Conservation (phyloP, 2,888 invertebrate genomes). For the Drosophila hawaiiensis region DNA sequence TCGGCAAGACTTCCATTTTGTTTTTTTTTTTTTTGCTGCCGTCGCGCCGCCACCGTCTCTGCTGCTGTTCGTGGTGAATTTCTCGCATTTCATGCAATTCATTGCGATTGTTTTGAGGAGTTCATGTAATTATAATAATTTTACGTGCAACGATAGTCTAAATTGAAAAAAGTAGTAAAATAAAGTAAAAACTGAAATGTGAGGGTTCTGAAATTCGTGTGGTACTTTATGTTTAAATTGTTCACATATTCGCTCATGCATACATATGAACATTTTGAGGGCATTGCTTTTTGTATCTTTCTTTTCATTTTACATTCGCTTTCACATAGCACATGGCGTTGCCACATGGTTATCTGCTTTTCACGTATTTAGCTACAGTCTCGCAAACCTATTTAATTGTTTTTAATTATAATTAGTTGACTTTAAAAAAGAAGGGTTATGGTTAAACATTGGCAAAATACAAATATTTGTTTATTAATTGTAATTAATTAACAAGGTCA, state of each 20-base stretch:
- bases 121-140: conserved; percentile 25
- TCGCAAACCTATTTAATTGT: conserved; percentile 21
- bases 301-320: conserved; percentile 71
- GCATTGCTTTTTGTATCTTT: conserved; percentile 73
- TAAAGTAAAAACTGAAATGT: conserved; percentile 1
- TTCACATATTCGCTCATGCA: conserved; percentile 21
- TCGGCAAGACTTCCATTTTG: conserved; percentile 82
- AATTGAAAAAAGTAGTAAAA: background rate
- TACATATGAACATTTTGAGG: conserved; percentile 57
- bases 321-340: conserved; percentile 72
- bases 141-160: conserved; percentile 8
- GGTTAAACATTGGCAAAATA: background rate
- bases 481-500: background rate
- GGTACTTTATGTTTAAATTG: conserved; percentile 23
- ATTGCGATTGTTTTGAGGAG: conserved; percentile 56
- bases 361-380: conserved; percentile 45
- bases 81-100: conserved; percentile 66
- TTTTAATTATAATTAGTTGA: conserved; percentile 12
- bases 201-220: conserved; percentile 29
- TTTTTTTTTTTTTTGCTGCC: conserved; percentile 73
- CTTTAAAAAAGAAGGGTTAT: background rate
- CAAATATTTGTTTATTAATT: background rate
- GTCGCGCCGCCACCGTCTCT: conserved; percentile 43
- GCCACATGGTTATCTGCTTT: conserved; percentile 63
- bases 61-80: conserved; percentile 71